phyloP scores from a whole-genome alignment of 2,888 invertebrate genomes.

The Azorinus chamasolen region DNA sequence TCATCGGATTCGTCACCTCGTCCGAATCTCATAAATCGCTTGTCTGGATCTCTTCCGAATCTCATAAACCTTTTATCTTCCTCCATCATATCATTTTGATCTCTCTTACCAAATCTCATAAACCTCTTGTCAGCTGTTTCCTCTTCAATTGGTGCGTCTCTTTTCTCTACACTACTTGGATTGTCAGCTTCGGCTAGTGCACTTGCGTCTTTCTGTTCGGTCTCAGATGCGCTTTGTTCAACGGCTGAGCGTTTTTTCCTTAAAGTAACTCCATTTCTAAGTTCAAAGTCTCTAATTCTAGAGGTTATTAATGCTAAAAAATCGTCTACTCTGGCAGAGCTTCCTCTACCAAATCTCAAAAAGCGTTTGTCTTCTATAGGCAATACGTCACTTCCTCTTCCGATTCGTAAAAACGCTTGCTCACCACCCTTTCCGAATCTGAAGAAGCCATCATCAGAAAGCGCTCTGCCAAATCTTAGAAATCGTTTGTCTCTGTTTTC shows the following conservation, averaged over 20 bases:
- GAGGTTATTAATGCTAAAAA: constrained; percentile 60
- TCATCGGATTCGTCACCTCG: constrained; percentile 39
- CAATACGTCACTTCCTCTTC: constrained; percentile 54
- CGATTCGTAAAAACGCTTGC: constrained; percentile 71
- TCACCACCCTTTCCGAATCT: constrained; percentile 71
- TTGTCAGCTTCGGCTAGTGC: constrained; percentile 61
- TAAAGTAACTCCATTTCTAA: constrained; percentile 60
- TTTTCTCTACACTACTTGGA: constrained; percentile 74
- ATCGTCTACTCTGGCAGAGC: constrained; percentile 61
- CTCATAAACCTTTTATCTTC: constrained; percentile 77
- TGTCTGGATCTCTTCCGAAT: constrained; percentile 70
- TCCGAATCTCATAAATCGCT: constrained; percentile 74
- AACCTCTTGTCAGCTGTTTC: constrained; percentile 65
- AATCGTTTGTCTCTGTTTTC: constrained; percentile 71
- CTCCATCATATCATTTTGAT: constrained; percentile 39
- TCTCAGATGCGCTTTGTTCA: constrained; percentile 65
- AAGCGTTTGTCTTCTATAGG: constrained; percentile 77
- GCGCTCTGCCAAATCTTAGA: constrained; percentile 73
- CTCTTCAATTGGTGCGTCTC: constrained; percentile 38
- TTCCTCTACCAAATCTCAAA: constrained; percentile 76
- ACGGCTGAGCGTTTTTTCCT: constrained; percentile 68
- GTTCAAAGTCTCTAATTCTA: constrained; percentile 62
- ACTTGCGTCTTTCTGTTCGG: constrained; percentile 41
- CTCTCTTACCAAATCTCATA: constrained; percentile 71
- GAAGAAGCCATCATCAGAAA: constrained; percentile 74